phyloP scores from a whole-genome alignment of 64 coral and sea anemone genomes.

The Hydrozoanthus tunicans region DNA sequence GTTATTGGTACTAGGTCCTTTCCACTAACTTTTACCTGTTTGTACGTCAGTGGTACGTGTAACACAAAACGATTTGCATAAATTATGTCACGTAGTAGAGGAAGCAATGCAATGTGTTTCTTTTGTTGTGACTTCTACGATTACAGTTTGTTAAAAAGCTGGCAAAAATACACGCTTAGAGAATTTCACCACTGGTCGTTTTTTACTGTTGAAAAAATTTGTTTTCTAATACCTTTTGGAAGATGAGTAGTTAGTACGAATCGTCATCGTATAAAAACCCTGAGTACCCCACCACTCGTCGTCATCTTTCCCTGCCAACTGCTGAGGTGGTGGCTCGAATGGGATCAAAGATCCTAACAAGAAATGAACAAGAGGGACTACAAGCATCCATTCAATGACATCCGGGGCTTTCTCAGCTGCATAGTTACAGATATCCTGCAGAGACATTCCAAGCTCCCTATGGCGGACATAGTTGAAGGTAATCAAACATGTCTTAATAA shows the following conservation, averaged over 20 bases:
- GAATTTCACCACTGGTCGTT: too few relatives aligned
- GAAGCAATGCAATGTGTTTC: too few relatives aligned
- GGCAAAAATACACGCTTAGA: too few relatives aligned
- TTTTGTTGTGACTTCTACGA: too few relatives aligned
- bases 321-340: neutral
- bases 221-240: neutral
- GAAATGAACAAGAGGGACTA: slow-evolving; percentile 19
- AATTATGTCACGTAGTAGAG: too few relatives aligned
- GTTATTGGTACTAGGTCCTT: too few relatives aligned
- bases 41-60: too few relatives aligned
- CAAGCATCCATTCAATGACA: slow-evolving; percentile 19
- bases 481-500: neutral
- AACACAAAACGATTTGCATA: too few relatives aligned
- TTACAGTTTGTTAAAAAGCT: too few relatives aligned
- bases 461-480: neutral
- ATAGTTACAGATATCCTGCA: slow-evolving; percentile 12
- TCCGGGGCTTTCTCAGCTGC: neutral
- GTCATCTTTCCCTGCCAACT: neutral
- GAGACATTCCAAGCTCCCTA: neutral
- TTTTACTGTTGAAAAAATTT: neutral
- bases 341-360: neutral
- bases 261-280: neutral
- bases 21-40: too few relatives aligned
- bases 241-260: neutral
- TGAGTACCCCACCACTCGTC: slow-evolving; percentile 18